Percentiles rank a stretch among this genome's conserved stretches.
Evolutionary conservation across 1,140 invertebrate genomes (phyloP).

Genomic region (Zaprionus inermis): DNA sequence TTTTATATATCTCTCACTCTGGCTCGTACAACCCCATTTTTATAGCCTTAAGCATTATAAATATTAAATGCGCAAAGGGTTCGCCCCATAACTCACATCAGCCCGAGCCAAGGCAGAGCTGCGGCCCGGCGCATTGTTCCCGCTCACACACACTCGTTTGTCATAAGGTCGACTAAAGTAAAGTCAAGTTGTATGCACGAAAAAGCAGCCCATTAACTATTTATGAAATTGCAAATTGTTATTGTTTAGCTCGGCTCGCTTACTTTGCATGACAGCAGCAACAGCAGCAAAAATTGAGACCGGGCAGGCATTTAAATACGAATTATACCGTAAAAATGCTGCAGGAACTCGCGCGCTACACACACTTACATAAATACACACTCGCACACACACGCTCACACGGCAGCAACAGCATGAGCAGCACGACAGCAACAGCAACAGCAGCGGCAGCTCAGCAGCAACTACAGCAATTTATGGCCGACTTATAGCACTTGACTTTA

Average conservation of each 20-base stretch:
- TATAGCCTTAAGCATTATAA: slow-evolving; percentile 32
- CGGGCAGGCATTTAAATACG: slow-evolving; percentile 73
- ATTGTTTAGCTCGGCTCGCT: slow-evolving; percentile 77
- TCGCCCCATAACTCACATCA: slow-evolving; percentile 36
- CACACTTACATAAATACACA: slow-evolving; percentile 9
- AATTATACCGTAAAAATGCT: slow-evolving; percentile 67
- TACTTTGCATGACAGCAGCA: slow-evolving; percentile 75
- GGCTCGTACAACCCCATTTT: slow-evolving; percentile 12
- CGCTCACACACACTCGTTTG: slow-evolving; percentile 3
- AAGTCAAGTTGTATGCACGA: slow-evolving; percentile 15
- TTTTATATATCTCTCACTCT: background rate
- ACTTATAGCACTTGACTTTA: slow-evolving; percentile 55
- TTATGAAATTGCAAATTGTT: slow-evolving; percentile 81
- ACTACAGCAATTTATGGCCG: slow-evolving; percentile 53
- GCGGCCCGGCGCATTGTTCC: background rate
- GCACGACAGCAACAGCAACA: slow-evolving; percentile 11
- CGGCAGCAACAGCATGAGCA: background rate
- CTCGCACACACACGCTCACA: background rate
- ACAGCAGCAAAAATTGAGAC: slow-evolving; percentile 58
- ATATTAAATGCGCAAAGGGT: slow-evolving; percentile 41
- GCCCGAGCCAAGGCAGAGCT: background rate
- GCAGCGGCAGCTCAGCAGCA: slow-evolving; percentile 9
- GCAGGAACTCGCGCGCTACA: slow-evolving; percentile 6
- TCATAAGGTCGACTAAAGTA: slow-evolving; percentile 1
- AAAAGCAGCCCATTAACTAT: slow-evolving; percentile 67